These are phyloP conservation scores for Stichopus horrens DNA, from an alignment of 53 echinoderm and acorn worm genomes.

Conservation along the genomic window DNA sequence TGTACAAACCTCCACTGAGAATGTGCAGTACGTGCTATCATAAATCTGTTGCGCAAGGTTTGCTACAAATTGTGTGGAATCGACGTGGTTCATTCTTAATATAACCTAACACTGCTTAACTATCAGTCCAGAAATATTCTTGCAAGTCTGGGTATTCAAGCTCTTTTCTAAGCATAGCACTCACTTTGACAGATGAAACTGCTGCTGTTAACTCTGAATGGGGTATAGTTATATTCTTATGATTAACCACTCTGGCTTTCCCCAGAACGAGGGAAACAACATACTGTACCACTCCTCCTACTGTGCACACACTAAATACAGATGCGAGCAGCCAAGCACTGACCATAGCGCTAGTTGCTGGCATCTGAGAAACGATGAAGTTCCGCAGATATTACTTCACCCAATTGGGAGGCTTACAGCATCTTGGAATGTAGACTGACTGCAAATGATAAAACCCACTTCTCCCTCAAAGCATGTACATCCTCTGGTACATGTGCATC, in stretches of 20 bases:
- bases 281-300: not conserved
- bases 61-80: slow-evolving; percentile 58
- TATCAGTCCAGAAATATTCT: slow-evolving; percentile 61
- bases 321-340: not conserved
- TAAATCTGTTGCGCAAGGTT: slow-evolving; percentile 52
- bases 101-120: slow-evolving; percentile 55
- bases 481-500: too few relatives aligned
- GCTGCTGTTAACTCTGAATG: not conserved
- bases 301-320: not conserved
- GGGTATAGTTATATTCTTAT: not conserved
- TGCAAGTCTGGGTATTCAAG: slow-evolving; percentile 24
- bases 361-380: slow-evolving; percentile 9
- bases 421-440: too few relatives aligned
- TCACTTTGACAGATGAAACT: slow-evolving; percentile 49
- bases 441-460: too few relatives aligned
- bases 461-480: too few relatives aligned
- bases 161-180: slow-evolving; percentile 40
- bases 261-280: not conserved
- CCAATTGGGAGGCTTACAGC: too few relatives aligned
- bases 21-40: slow-evolving; percentile 40
- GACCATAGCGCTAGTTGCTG: not conserved
- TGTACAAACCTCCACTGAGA: slow-evolving; percentile 53
- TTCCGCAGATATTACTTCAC: not conserved
- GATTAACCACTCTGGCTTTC: not conserved
- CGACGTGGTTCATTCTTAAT: slow-evolving; percentile 54